Evolutionary conservation across 1,140 invertebrate genomes (phyloP).

Genomic region (Papilio xuthus): DNA sequence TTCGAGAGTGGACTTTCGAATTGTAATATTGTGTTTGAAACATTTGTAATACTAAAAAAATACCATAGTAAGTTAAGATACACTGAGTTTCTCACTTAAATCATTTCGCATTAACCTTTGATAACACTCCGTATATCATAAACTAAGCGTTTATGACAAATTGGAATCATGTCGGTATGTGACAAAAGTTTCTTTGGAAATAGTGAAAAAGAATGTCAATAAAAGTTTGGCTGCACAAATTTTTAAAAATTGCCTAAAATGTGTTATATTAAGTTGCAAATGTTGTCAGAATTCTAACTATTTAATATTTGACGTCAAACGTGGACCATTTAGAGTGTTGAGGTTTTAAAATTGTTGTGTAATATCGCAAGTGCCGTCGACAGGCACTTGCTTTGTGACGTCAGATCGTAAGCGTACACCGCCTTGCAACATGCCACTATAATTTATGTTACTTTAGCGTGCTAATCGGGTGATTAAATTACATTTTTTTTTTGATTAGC

Average conservation of each 20-base stretch:
- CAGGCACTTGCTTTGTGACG: constrained; percentile 34
- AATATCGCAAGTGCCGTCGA: constrained; percentile 25
- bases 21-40: too few species aligned
- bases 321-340: neutral
- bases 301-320: constrained; percentile 1
- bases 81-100: too few species aligned
- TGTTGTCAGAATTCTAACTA: neutral
- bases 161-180: too few species aligned
- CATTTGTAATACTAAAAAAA: too few species aligned
- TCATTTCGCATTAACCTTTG: too few species aligned
- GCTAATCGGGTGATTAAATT: constrained; percentile 29
- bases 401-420: constrained; percentile 12
- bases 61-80: too few species aligned
- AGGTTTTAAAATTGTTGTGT: constrained; percentile 29
- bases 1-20: too few species aligned
- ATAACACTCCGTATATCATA: too few species aligned
- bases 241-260: neutral
- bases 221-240: neutral
- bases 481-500: constrained; percentile 19
- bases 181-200: neutral
- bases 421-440: constrained; percentile 21
- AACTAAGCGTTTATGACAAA: too few species aligned
- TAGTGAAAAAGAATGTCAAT: neutral
- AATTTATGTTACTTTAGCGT: constrained; percentile 30
- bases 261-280: neutral